phyloP scores from a whole-genome alignment of 2,797 vertebrate species.

The Propithecus perrieri region DNA sequence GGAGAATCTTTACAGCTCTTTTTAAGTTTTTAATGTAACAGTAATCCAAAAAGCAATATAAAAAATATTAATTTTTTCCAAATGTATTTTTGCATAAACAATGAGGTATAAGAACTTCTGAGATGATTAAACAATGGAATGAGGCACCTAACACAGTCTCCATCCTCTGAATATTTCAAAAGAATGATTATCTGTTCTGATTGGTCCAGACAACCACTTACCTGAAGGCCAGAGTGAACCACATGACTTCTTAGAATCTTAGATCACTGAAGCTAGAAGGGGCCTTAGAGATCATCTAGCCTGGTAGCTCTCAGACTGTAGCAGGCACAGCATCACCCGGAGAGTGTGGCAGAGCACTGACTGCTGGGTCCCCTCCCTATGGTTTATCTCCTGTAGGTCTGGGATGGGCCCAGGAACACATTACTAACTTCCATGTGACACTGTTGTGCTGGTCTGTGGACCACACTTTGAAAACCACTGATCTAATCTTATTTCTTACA shows the following conservation, averaged over 20 bases:
- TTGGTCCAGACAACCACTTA: neutral
- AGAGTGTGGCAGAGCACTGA: neutral
- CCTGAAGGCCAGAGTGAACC: neutral
- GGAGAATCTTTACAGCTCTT: neutral
- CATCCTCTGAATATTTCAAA: neutral
- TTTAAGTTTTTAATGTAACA: neutral
- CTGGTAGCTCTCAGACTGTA: neutral
- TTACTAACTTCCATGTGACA: neutral
- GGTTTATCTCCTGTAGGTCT: neutral
- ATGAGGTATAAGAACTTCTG: neutral
- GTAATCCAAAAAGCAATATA: neutral
- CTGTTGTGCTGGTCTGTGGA: neutral
- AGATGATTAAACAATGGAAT: neutral
- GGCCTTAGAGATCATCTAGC: neutral
- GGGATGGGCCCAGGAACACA: neutral
- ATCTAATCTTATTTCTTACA: neutral
- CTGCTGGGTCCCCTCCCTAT: neutral
- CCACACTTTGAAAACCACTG: neutral
- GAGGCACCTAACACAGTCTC: neutral
- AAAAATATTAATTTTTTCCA: neutral
- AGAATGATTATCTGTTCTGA: neutral
- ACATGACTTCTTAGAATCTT: neutral
- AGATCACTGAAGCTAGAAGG: neutral
- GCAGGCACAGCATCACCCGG: neutral
- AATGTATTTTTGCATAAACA: neutral